Evolutionary conservation across 1,140 invertebrate genomes (phyloP), one percentile per base, ranked within the genome.

Genomic region (Orius insidiosus): DNA sequence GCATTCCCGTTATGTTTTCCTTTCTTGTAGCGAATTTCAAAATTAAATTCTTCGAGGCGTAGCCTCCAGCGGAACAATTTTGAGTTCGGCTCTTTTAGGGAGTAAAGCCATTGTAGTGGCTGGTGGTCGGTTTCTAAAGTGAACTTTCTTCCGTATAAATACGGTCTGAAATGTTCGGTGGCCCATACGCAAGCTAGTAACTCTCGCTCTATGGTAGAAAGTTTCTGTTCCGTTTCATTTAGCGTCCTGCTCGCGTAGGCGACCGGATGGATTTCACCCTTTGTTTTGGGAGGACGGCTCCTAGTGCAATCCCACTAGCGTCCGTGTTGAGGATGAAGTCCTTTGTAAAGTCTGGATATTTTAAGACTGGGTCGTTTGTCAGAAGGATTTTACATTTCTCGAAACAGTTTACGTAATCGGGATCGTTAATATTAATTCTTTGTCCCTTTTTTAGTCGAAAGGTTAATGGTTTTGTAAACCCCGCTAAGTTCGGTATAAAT

Each of bases 81-180:
- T 9, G 37, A 35, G 18, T 14, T 39, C 15, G 34, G 31, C 9
- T 47, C 45, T 38, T 30, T 47, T n/a, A 33, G 11, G 13, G 11
- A n/a, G 7, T 15, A 13, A 39, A 31, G 41, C 37, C 5, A n/a
- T n/a, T 36, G 39, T 13, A 33, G 9, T 10, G 24, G 24, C 11
- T 45, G 33, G 15, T 33, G 32, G 24, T 45, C 44, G 10, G 44
- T 45, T 33, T 34, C 10, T 2, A 45, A 7, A 14, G 11, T 45
- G 32, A 45, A 45, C 9, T 35, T 45, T 8, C 24, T 33, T 3
- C 44, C 44, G 13, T 30, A 14, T 14, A 45, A 16, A 55, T 68
- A 72, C 16, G 60, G 58, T 47, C 60, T 45, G 47, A 70, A 71
- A 36, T 68, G 56, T 42, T 65, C 53, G 0, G 64, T 54, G 1